Percentiles rank a stretch among this genome's conserved stretches.
phyloP scores from a whole-genome alignment of 64 coral and sea anemone species.

The Montipora cactus region DNA sequence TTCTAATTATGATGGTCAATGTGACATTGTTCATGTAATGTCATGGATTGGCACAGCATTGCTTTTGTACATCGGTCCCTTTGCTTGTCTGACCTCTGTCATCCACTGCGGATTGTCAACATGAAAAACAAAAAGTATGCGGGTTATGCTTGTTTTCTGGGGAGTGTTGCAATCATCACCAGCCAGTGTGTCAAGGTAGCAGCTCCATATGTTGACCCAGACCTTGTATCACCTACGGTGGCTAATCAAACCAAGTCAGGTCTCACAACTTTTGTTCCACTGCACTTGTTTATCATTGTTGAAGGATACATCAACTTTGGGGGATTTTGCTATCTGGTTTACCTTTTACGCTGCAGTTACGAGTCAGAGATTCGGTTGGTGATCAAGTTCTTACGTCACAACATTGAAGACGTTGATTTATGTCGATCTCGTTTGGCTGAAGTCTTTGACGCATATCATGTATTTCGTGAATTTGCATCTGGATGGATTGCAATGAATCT shows the following conservation, averaged over 20 bases:
- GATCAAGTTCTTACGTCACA: conserved; percentile 71
- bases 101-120: conserved; percentile 84
- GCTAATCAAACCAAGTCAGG: conserved; percentile 38
- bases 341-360: conserved; percentile 87
- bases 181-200: conserved; percentile 65
- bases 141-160: conserved; percentile 64
- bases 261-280: conserved; percentile 12
- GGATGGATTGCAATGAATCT: conserved; percentile 88
- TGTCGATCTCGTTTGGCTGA: conserved; percentile 87
- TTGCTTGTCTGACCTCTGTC: conserved; percentile 75
- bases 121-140: conserved; percentile 81
- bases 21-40: conserved; percentile 78
- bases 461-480: conserved; percentile 92
- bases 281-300: conserved; percentile 63
- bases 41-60: conserved; percentile 82
- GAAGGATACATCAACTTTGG: conserved; percentile 90
- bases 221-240: conserved; percentile 51
- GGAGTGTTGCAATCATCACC: conserved; percentile 39
- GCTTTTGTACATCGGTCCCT: conserved; percentile 80
- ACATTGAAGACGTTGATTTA: conserved; percentile 79
- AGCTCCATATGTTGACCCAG: conserved; percentile 74
- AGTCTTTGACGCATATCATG: conserved; percentile 86
- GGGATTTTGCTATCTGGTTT: conserved; percentile 84
- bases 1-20: conserved; percentile 27
- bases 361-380: conserved; percentile 83